Conservation (phyloP, 2,113 vertebrate genomes). For the Columbina picui region DNA sequence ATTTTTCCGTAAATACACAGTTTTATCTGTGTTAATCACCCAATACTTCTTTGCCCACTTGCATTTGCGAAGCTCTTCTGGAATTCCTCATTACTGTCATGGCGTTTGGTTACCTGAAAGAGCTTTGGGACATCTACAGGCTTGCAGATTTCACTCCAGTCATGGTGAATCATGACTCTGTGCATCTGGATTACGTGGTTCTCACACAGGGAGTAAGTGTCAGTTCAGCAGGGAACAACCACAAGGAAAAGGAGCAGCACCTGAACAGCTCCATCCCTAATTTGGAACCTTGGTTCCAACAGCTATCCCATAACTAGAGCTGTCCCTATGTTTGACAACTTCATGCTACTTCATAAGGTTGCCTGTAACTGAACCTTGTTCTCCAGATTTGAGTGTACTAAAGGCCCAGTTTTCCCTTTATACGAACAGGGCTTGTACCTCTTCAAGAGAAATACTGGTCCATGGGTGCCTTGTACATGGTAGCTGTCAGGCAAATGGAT, state of each 20-base stretch:
- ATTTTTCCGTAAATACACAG: neutral
- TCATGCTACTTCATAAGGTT: neutral
- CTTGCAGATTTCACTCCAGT: neutral
- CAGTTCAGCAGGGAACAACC: neutral
- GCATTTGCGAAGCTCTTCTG: neutral
- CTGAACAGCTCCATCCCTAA: neutral
- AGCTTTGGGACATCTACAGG: neutral
- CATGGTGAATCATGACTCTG: neutral
- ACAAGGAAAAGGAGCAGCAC: neutral
- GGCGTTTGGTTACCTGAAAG: neutral
- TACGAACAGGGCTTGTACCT: neutral
- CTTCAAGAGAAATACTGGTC: neutral
- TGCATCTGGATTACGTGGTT: neutral
- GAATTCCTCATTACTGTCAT: neutral
- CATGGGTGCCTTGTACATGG: neutral
- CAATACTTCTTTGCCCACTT: neutral
- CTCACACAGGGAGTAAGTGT: neutral
- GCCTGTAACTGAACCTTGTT: neutral
- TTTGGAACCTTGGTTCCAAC: fast-evolving
- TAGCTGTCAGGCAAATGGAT: conserved; percentile 13
- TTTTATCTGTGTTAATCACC: neutral
- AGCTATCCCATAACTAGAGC: neutral
- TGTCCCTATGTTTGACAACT: neutral
- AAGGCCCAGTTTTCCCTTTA: neutral
- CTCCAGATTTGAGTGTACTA: neutral